These are phyloP conservation scores for Platygyra sinensis DNA, from an alignment of 64 coral and sea anemone genomes.

Conservation along the genomic window DNA sequence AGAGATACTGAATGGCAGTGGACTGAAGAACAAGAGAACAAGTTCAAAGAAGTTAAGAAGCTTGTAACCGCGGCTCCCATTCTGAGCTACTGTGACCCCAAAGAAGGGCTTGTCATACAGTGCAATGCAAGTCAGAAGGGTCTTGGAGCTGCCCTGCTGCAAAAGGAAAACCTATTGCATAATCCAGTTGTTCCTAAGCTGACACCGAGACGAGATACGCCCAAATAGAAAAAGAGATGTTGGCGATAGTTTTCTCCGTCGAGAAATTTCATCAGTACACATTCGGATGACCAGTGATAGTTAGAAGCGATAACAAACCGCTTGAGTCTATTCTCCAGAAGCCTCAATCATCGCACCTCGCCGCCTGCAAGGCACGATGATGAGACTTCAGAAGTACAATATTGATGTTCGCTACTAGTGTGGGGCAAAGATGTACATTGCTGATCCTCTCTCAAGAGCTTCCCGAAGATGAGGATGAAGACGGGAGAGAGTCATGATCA, in stretches of 20 bases:
- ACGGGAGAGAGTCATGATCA: background rate
- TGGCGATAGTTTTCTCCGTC: conserved; percentile 14
- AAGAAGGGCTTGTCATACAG: background rate
- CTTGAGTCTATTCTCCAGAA: background rate
- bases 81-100: background rate
- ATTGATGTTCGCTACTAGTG: background rate
- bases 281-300: background rate
- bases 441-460: background rate
- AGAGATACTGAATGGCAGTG: conserved; percentile 5
- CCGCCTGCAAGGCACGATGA: conserved; percentile 5
- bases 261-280: conserved; percentile 25
- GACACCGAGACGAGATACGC: background rate
- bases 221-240: background rate
- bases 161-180: background rate
- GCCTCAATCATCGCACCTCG: background rate
- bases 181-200: background rate
- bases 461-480: background rate
- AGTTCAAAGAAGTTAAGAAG: background rate
- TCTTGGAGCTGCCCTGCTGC: background rate
- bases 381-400: conserved; percentile 24
- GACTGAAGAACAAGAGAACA: background rate
- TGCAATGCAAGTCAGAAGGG: conserved; percentile 22
- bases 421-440: background rate
- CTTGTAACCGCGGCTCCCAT: background rate
- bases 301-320: conserved; percentile 13